phyloP scores from a whole-genome alignment of 2,113 vertebrate genomes.

The Ammospiza nelsoni region DNA sequence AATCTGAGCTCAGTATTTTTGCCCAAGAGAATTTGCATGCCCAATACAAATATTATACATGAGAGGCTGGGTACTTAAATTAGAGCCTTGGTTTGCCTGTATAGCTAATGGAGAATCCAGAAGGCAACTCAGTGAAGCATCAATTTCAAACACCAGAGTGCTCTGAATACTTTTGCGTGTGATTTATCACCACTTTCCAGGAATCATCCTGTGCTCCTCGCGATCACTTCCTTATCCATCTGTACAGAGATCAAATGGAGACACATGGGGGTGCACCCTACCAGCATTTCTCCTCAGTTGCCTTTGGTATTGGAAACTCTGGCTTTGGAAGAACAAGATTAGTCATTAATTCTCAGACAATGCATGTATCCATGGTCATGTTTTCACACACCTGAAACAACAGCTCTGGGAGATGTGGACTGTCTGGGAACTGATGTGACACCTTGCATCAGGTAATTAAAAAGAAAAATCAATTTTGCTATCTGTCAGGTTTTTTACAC shows the following conservation, averaged over 20 bases:
- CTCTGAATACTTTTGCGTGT: neutral
- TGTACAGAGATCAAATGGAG: neutral
- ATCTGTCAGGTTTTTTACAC: neutral
- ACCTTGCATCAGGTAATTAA: neutral
- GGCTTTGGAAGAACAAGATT: neutral
- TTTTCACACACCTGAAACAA: neutral
- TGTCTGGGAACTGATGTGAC: neutral
- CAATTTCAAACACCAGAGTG: neutral
- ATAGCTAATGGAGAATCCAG: neutral
- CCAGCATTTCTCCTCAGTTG: neutral
- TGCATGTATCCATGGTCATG: neutral
- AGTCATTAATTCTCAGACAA: neutral
- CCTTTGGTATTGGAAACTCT: neutral
- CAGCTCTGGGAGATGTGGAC: neutral
- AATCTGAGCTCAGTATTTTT: neutral
- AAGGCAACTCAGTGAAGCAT: neutral
- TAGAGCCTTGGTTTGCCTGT: neutral
- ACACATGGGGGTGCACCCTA: neutral
- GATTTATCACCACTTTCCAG: slow-evolving; percentile 37
- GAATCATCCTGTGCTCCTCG: neutral
- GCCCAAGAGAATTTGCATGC: neutral
- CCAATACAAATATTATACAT: neutral
- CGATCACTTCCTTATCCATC: neutral
- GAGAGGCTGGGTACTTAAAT: neutral
- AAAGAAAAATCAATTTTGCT: neutral